These are phyloP conservation scores for Centropus unirufus DNA, from an alignment of 2,113 vertebrate species.

Conservation along the genomic window DNA sequence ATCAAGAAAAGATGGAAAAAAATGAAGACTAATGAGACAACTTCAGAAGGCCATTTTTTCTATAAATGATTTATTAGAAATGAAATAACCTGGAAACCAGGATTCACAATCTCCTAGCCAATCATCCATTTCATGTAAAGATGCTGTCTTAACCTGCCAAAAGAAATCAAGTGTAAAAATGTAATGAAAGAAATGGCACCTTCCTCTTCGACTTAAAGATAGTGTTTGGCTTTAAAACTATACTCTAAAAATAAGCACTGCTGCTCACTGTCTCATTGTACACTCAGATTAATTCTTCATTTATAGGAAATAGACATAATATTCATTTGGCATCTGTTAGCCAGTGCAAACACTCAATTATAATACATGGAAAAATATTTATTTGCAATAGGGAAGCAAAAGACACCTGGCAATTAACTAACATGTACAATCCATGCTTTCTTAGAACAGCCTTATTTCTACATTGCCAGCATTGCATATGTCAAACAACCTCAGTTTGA, in stretches of 20 bases:
- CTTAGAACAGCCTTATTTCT: background rate
- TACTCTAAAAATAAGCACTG: slow-evolving; percentile 57
- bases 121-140: slow-evolving; percentile 57
- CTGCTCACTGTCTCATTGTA: slow-evolving; percentile 38
- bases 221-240: slow-evolving; percentile 55
- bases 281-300: slow-evolving; percentile 40
- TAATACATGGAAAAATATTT: background rate
- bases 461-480: background rate
- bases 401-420: slow-evolving; percentile 27
- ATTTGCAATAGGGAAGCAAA: slow-evolving; percentile 13
- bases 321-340: slow-evolving; percentile 4
- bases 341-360: slow-evolving; percentile 2
- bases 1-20: slow-evolving; percentile 9
- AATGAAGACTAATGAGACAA: slow-evolving; percentile 45
- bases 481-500: background rate
- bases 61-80: slow-evolving; percentile 60
- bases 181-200: slow-evolving; percentile 57
- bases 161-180: slow-evolving; percentile 66
- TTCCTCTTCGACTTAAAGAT: slow-evolving; percentile 44
- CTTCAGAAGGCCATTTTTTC: slow-evolving; percentile 36
- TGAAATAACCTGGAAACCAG: slow-evolving; percentile 61
- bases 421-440: background rate
- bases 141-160: slow-evolving; percentile 61
- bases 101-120: slow-evolving; percentile 54
- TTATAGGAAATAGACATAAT: slow-evolving; percentile 22